A percentile compares a stretch with the other conserved stretches of the same genome.
These are phyloP conservation scores for Montipora capricornis DNA, from an alignment of 64 coral and sea anemone species.

Conservation along the genomic window DNA sequence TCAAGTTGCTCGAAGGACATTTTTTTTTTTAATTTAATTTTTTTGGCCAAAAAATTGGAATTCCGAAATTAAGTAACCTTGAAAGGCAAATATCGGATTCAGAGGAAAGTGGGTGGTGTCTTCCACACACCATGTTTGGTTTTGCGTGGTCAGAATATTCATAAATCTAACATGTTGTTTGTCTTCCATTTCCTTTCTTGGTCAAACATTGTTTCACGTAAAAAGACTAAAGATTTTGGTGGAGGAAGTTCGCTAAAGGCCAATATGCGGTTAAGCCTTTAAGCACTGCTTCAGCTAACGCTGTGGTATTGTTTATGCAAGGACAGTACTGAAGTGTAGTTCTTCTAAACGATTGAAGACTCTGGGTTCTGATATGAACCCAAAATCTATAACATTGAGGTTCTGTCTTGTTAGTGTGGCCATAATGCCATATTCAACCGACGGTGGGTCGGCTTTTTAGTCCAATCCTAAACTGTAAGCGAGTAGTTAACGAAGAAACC, in stretches of 20 bases:
- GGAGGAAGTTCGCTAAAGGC: too few species aligned
- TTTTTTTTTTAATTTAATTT: neutral
- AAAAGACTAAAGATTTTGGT: neutral
- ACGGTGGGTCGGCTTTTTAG: too few species aligned
- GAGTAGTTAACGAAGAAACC: too few species aligned
- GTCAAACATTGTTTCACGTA: constrained; percentile 26
- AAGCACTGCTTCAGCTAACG: neutral
- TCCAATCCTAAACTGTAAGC: too few species aligned
- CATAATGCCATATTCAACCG: too few species aligned
- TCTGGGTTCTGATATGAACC: too few species aligned
- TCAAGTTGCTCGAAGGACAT: too few species aligned
- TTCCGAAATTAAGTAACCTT: neutral
- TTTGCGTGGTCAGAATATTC: neutral
- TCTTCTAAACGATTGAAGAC: too few species aligned
- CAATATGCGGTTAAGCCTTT: neutral
- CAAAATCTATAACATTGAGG: too few species aligned
- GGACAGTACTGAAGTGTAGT: too few species aligned
- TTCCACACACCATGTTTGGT: neutral
- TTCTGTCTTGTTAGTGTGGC: too few species aligned
- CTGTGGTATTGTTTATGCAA: too few species aligned
- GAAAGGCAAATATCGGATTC: neutral
- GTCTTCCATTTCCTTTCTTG: neutral
- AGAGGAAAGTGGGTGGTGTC: neutral
- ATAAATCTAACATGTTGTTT: neutral
- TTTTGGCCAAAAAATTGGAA: neutral